A percentile compares a stretch with the other conserved stretches of the same genome.
phyloP scores from a whole-genome alignment of 2,113 vertebrate species.

The Himantopus leucocephalus region DNA sequence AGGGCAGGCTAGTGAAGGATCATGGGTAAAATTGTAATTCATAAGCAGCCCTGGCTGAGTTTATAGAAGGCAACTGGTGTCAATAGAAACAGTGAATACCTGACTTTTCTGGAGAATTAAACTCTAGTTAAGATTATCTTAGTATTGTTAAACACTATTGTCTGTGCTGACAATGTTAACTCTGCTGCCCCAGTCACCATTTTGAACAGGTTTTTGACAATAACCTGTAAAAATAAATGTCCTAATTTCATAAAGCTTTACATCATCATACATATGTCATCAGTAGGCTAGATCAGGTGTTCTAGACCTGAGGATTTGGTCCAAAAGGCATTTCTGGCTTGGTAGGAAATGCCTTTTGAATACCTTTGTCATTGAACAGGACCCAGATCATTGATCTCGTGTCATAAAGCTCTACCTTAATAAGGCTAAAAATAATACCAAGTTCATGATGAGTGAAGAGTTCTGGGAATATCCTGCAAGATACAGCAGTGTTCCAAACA shows the following conservation, averaged over 20 bases:
- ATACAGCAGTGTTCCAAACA: neutral
- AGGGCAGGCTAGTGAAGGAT: neutral
- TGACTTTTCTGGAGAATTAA: neutral
- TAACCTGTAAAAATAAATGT: neutral
- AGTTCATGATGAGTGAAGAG: neutral
- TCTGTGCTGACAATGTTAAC: neutral
- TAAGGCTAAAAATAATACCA: neutral
- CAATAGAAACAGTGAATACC: neutral
- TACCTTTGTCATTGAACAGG: neutral
- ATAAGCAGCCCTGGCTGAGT: neutral
- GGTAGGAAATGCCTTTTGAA: neutral
- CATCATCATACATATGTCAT: neutral
- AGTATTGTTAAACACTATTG: neutral
- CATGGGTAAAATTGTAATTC: neutral
- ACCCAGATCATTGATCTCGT: neutral
- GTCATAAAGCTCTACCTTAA: neutral
- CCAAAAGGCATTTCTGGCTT: neutral
- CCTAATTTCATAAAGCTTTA: neutral
- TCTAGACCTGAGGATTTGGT: neutral
- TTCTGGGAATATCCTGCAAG: neutral
- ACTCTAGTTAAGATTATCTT: neutral
- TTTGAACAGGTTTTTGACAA: neutral
- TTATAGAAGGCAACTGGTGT: neutral
- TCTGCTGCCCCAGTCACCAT: neutral
- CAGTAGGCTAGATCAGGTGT: neutral